Base-by-base conservation (phyloP, 2,797 vertebrate genomes). In the Emys orbicularis region DNA sequence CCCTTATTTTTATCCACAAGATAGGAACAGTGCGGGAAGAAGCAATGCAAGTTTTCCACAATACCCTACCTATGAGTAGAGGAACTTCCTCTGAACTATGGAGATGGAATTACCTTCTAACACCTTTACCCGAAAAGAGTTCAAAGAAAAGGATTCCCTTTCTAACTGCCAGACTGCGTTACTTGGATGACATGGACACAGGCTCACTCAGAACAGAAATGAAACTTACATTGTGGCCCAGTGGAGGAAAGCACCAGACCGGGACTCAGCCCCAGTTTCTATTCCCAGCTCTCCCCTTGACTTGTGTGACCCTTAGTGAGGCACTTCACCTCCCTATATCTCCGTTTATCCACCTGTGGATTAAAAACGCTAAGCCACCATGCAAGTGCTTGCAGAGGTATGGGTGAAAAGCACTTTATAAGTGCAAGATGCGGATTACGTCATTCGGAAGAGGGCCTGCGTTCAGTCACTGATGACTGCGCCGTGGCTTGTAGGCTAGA, bases 261-360 rank as follows among this genome's bases (percentile, higher is more conserved):
- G 25, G 77, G 84, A 79, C 15, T 23, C 1, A 18, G 79, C 37
- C n/a, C 88, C n/a, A 47, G 5, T 34, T 76, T 31, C 53, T 25
- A 29, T 80, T 59, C 72, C 41, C 79, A 57, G 57, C 6, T 79
- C 79, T 87, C 79, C 57, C 34, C 80, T 77, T 65, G 52, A 23
- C 11, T 53, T 76, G 27, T 59, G 87, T 37, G 54, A 91, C 50
- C 61, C 77, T 85, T 47, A 72, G 44, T 29, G 94, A 77, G n/a
- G 79, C 15, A 16, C 49, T 31, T 68, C 34, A 57, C 21, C 79
- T 88, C 59, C 74, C 31, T 57, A 7, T 21, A 21, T 44, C 56
- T 74, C 49, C 34, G 1, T 44, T 11, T 52, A n/a, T 41, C 54
- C 68, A n/a, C 25, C 5, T 3, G 34, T 3, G 3, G 72, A 65